A percentile compares a stretch with the other conserved stretches of the same genome.
phyloP scores from a whole-genome alignment of 2,888 invertebrate species.

The Stegophylla sp. region DNA sequence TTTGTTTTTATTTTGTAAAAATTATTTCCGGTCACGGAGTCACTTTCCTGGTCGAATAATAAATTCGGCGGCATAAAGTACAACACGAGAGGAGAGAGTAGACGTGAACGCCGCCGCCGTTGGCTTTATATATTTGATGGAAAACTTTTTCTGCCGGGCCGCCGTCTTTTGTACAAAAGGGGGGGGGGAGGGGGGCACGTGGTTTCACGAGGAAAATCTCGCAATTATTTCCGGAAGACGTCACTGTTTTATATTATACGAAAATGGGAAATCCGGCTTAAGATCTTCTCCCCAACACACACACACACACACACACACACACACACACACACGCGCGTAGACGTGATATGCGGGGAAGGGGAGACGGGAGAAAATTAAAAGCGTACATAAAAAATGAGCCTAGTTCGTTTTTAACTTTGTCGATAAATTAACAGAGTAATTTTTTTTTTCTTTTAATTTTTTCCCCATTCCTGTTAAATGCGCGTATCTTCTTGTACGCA shows the following conservation, averaged over 20 bases:
- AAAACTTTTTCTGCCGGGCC: neutral
- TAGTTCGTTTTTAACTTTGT: neutral
- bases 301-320: too few species aligned
- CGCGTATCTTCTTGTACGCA: too few species aligned
- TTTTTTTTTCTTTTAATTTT: too few species aligned
- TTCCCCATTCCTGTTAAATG: too few species aligned
- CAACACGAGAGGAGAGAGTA: too few species aligned
- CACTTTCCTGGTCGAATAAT: neutral
- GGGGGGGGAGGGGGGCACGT: too few species aligned
- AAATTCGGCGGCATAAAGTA: neutral
- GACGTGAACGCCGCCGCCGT: neutral
- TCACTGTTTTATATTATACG: constrained; percentile 5
- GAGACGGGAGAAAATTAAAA: constrained; percentile 3
- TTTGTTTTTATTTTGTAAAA: constrained; percentile 26
- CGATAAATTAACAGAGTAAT: neutral
- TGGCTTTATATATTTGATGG: constrained; percentile 1
- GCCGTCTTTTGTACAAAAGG: neutral
- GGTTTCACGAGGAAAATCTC: neutral
- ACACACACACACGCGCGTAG: too few species aligned
- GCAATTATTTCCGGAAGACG: constrained; percentile 38
- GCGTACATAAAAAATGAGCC: neutral
- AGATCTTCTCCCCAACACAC: neutral
- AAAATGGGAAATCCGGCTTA: constrained; percentile 12
- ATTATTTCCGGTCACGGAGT: constrained; percentile 13
- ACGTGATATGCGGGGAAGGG: neutral